Evolutionary conservation across 2,797 vertebrate species (phyloP).

Genomic region (Eulemur mongoz): DNA sequence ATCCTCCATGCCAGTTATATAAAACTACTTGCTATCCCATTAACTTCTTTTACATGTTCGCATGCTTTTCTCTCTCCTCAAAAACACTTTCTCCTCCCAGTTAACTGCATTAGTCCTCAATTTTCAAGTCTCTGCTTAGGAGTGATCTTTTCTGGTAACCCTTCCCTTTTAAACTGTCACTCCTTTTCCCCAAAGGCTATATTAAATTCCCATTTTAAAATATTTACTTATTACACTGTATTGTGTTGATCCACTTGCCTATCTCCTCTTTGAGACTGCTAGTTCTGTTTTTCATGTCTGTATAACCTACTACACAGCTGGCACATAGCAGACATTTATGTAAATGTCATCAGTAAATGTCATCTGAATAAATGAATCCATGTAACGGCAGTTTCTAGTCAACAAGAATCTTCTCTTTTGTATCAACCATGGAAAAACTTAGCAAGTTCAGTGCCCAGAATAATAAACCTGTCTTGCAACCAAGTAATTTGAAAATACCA

Average conservation of each 20-base stretch:
- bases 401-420: conserved; percentile 20
- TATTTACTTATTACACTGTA: background rate
- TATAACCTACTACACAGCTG: background rate
- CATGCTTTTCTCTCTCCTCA: background rate
- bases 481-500: conserved; percentile 38
- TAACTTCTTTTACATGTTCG: conserved; percentile 39
- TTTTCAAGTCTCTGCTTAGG: background rate
- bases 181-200: background rate
- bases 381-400: background rate
- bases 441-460: conserved; percentile 30
- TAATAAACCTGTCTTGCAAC: conserved; percentile 16
- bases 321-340: background rate
- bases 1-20: background rate
- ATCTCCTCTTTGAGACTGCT: background rate
- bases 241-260: background rate
- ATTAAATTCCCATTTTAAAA: conserved; percentile 51
- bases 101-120: background rate
- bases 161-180: background rate
- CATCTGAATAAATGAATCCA: conserved; percentile 46
- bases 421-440: conserved; percentile 43
- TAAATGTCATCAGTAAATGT: conserved; percentile 38
- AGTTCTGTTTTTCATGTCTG: background rate
- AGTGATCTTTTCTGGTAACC: background rate
- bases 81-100: background rate
- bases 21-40: conserved; percentile 8